phyloP scores from a whole-genome alignment of 2,113 vertebrate genomes.

The Corythornis madagascariensis region DNA sequence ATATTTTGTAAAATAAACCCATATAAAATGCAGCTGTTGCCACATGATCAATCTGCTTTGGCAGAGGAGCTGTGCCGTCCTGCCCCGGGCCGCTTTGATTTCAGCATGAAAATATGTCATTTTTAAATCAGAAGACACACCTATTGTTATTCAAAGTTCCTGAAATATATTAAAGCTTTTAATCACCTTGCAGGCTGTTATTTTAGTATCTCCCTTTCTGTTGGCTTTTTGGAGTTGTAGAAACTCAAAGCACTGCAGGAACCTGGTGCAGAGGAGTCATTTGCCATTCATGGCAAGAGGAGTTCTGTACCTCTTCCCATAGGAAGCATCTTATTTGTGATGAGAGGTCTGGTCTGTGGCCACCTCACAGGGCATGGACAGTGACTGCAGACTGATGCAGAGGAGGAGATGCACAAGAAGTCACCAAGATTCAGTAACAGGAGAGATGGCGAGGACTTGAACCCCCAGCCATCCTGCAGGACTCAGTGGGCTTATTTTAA shows the following conservation, averaged over 20 bases:
- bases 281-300: neutral
- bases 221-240: neutral
- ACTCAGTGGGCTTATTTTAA: neutral
- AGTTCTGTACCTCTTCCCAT: neutral
- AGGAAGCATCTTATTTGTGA: neutral
- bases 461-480: neutral
- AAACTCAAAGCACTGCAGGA: neutral
- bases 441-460: neutral
- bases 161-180: neutral
- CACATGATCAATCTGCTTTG: neutral
- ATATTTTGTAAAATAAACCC: neutral
- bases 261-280: neutral
- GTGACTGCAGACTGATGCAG: accelerated
- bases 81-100: neutral
- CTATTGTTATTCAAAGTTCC: constrained; percentile 12
- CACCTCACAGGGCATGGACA: neutral
- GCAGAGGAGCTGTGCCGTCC: neutral
- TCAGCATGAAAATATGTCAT: neutral
- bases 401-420: neutral
- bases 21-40: neutral
- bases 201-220: neutral
- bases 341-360: neutral
- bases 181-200: neutral
- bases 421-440: neutral
- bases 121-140: neutral